phyloP scores from a whole-genome alignment of 2,888 invertebrate genomes.

The Halictus ligatus region DNA sequence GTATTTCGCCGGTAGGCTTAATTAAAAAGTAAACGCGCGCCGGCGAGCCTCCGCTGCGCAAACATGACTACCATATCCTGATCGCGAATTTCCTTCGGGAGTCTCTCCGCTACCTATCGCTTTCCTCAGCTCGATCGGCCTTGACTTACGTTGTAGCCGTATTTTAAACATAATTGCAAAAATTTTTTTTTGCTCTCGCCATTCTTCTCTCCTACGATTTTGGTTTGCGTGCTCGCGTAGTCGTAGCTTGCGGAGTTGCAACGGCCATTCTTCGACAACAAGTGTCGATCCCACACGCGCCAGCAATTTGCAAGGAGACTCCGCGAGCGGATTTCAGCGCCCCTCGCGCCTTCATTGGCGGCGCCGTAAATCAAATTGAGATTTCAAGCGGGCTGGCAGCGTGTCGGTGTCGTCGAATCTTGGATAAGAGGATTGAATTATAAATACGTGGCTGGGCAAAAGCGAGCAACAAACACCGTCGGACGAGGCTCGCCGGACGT shows the following conservation, averaged over 20 bases:
- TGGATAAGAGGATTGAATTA: slow-evolving; percentile 65
- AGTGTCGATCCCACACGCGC: background rate
- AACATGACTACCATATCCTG: background rate
- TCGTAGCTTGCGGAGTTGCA: background rate
- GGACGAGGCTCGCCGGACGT: slow-evolving; percentile 5
- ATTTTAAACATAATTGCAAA: too few species aligned
- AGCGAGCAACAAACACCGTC: slow-evolving; percentile 21
- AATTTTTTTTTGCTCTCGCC: too few species aligned
- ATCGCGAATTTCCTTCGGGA: background rate
- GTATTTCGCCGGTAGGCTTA: slow-evolving; percentile 53
- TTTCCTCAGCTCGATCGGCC: background rate
- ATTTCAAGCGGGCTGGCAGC: slow-evolving; percentile 51
- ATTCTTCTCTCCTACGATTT: too few species aligned
- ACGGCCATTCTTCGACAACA: background rate
- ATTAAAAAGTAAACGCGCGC: slow-evolving; percentile 60
- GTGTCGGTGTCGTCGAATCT: slow-evolving; percentile 61
- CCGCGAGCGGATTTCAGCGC: background rate
- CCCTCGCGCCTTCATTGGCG: slow-evolving; percentile 11
- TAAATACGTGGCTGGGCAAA: slow-evolving; percentile 46
- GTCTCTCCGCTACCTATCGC: background rate
- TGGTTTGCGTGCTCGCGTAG: too few species aligned
- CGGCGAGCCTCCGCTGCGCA: background rate
- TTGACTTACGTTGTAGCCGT: too few species aligned
- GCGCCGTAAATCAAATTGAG: slow-evolving; percentile 56
- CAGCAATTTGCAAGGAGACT: background rate